Conservation (phyloP, 1,140 invertebrate genomes). For the Chlorops oryzae region DNA sequence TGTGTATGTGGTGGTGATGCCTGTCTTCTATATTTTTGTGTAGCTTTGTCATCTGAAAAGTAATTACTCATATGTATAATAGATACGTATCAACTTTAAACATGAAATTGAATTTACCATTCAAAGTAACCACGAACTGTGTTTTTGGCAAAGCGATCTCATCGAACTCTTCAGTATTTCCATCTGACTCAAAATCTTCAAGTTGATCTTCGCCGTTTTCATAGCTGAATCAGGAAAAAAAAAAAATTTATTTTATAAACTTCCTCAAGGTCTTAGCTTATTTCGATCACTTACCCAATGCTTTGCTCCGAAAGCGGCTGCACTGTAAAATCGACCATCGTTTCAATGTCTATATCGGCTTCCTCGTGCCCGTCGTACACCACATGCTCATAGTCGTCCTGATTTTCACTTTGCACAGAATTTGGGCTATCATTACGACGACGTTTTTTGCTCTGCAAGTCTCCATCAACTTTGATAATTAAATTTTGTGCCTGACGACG, state of each 20-base stretch:
- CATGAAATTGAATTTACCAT: conserved; percentile 46
- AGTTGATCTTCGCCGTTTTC: conserved; percentile 4
- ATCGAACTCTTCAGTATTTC: conserved; percentile 15
- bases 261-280: conserved; percentile 4
- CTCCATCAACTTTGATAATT: conserved; percentile 33
- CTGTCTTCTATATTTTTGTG: conserved; percentile 19
- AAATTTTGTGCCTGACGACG: conserved; percentile 33
- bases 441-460: conserved; percentile 7
- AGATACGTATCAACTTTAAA: background rate
- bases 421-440: conserved; percentile 11
- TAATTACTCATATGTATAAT: background rate
- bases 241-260: background rate
- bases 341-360: conserved; percentile 19
- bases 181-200: conserved; percentile 12
- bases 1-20: conserved; percentile 26
- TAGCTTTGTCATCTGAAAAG: conserved; percentile 25
- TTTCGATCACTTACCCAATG: background rate
- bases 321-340: background rate
- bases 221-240: conserved; percentile 8
- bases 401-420: conserved; percentile 9
- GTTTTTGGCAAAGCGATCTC: conserved; percentile 33
- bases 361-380: conserved; percentile 39
- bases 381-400: conserved; percentile 37
- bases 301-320: background rate
- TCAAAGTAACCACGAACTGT: conserved; percentile 61